These are phyloP conservation scores for Chaetura pelagica DNA, from an alignment of 2,113 vertebrate species.

Conservation along the genomic window DNA sequence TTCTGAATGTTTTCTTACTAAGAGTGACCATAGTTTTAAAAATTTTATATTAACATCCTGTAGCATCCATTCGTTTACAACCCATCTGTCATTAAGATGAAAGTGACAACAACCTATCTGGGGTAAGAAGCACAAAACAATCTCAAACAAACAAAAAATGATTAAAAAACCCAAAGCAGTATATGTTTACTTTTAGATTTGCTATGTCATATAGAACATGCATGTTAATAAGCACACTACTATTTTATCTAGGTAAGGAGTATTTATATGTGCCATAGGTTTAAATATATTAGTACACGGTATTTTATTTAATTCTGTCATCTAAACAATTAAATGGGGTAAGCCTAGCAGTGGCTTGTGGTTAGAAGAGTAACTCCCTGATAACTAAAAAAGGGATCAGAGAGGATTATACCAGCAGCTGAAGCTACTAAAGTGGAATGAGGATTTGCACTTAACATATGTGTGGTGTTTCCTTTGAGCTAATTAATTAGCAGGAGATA, in stretches of 20 bases:
- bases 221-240: not conserved
- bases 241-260: not conserved
- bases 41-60: not conserved
- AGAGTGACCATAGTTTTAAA: not conserved
- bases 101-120: fast-evolving
- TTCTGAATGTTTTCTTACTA: not conserved
- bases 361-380: not conserved
- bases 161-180: fast-evolving
- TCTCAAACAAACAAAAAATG: not conserved
- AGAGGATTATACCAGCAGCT: not conserved
- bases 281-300: not conserved
- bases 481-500: not conserved
- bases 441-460: not conserved
- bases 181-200: not conserved
- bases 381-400: not conserved
- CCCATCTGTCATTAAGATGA: not conserved
- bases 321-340: not conserved
- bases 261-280: not conserved
- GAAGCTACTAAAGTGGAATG: not conserved
- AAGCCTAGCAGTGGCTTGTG: not conserved
- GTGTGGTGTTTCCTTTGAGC: fast-evolving
- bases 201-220: not conserved
- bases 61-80: not conserved
- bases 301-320: not conserved
- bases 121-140: fast-evolving